These are phyloP conservation scores for Hirtodrosophila confusa DNA, from an alignment of 2,888 invertebrate genomes.

Conservation along the genomic window DNA sequence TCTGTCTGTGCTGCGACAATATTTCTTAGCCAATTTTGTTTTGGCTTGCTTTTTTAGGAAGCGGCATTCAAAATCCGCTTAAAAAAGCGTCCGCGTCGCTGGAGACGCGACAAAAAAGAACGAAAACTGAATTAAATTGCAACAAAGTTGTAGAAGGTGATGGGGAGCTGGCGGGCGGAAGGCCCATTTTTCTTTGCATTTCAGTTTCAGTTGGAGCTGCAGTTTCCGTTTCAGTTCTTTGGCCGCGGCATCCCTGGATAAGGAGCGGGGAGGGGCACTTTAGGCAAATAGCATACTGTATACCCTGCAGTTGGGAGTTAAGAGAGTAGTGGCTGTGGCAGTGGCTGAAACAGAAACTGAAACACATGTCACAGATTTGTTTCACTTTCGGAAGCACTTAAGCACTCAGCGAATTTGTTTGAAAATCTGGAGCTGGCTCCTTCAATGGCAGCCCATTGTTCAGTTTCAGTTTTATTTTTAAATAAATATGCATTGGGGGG, in stretches of 20 bases:
- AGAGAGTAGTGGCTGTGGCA: neutral
- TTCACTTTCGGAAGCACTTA: slow-evolving; percentile 83
- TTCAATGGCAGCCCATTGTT: slow-evolving; percentile 63
- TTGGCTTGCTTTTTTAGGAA: slow-evolving; percentile 41
- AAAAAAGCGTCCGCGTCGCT: slow-evolving; percentile 51
- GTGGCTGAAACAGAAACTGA: slow-evolving; percentile 44
- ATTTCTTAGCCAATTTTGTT: slow-evolving; percentile 67
- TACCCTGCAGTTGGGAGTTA: neutral
- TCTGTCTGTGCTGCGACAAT: slow-evolving; percentile 37
- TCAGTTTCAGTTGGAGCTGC: slow-evolving; percentile 40
- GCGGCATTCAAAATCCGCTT: slow-evolving; percentile 76
- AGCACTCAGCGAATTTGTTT: slow-evolving; percentile 82
- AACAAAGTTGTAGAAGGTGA: slow-evolving; percentile 50
- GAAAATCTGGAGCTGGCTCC: slow-evolving; percentile 47
- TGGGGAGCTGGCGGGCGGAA: neutral
- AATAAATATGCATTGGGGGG: slow-evolving; percentile 39
- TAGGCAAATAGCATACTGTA: slow-evolving; percentile 61
- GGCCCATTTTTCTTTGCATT: slow-evolving; percentile 66
- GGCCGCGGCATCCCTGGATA: slow-evolving; percentile 27
- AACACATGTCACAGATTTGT: slow-evolving; percentile 84
- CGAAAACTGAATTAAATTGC: slow-evolving; percentile 68
- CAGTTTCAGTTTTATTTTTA: slow-evolving; percentile 69
- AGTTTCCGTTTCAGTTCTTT: slow-evolving; percentile 37
- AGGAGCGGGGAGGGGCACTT: slow-evolving; percentile 58
- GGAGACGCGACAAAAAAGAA: slow-evolving; percentile 27